Evolutionary conservation across 2,797 vertebrate species (phyloP).

Genomic region (Acomys russatus): DNA sequence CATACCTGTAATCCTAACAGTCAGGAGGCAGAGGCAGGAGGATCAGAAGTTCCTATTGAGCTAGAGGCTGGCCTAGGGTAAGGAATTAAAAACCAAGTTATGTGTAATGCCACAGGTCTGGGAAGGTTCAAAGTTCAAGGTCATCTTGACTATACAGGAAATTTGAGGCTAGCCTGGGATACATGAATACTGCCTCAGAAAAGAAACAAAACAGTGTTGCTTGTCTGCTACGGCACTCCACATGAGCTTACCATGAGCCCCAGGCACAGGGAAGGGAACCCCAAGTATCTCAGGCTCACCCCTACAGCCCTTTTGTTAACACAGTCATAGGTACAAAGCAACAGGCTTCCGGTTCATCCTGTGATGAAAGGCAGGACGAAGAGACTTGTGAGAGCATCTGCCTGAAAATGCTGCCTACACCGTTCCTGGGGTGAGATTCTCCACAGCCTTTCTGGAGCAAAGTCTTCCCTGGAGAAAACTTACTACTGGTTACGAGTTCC

Average conservation of each 20-base stretch:
- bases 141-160: neutral
- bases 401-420: conserved; percentile 13
- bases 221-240: neutral
- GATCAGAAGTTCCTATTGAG: neutral
- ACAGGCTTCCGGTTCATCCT: neutral
- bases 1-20: neutral
- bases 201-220: neutral
- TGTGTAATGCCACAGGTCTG: neutral
- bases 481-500: conserved; percentile 48
- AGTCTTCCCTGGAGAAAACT: neutral
- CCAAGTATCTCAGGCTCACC: neutral
- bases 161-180: neutral
- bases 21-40: neutral
- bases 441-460: neutral
- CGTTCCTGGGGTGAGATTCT: conserved; percentile 10
- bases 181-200: neutral
- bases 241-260: neutral
- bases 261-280: neutral
- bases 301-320: neutral
- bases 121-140: neutral
- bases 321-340: neutral
- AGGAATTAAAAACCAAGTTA: neutral
- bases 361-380: neutral
- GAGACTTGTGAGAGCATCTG: neutral
- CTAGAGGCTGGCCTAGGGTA: neutral